phyloP scores from a whole-genome alignment of 2,797 vertebrate genomes.

The Pachyuromys duprasi region DNA sequence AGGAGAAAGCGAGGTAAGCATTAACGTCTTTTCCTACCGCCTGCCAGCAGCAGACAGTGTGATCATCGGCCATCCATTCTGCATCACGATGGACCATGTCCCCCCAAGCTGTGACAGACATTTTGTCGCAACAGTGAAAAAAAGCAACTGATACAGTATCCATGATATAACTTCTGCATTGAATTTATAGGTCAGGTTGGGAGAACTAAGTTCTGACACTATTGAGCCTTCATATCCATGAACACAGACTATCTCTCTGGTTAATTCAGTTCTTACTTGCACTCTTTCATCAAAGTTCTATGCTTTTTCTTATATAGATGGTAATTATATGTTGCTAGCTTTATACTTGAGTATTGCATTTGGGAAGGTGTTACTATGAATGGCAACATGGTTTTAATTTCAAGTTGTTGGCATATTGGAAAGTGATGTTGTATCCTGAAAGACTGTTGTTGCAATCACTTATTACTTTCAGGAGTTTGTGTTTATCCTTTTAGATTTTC shows the following conservation, averaged over 20 bases:
- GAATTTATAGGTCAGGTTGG: not conserved
- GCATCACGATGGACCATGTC: not conserved
- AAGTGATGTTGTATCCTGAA: not conserved
- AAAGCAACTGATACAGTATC: not conserved
- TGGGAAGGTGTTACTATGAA: not conserved
- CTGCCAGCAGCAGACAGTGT: not conserved
- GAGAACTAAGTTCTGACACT: not conserved
- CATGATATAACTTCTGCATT: not conserved
- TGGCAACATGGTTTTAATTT: not conserved
- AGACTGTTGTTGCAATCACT: not conserved
- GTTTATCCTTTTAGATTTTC: not conserved
- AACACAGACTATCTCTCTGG: too few relatives aligned
- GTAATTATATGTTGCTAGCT: not conserved
- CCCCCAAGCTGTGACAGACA: not conserved
- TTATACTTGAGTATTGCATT: not conserved
- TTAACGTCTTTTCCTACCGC: not conserved
- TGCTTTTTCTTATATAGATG: not conserved
- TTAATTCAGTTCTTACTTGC: too few relatives aligned
- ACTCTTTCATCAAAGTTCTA: not conserved
- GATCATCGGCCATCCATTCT: not conserved
- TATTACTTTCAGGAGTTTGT: not conserved
- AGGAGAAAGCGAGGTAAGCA: not conserved
- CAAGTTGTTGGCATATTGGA: not conserved
- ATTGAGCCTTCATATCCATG: not conserved
- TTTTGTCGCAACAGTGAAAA: not conserved